Base-by-base conservation (phyloP, 2,113 vertebrate species). In the Corydoras sp. region DNA sequence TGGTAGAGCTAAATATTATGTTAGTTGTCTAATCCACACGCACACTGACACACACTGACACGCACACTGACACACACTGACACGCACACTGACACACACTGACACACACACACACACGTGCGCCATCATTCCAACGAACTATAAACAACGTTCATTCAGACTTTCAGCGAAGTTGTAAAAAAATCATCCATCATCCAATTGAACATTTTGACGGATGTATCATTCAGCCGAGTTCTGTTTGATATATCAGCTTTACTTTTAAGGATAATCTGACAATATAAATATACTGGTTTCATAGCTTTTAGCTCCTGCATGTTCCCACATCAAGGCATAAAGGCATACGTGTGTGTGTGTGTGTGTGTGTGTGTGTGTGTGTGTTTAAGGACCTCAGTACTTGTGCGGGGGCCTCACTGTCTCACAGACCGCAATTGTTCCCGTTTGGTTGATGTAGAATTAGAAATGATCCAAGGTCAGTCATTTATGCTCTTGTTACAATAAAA, bases 391-490 rank as follows among this genome's bases (percentile, higher is more conserved):
- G 51, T 53, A 43, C 35, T 43, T 6, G 51, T 14, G 10, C 13
- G 10, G 18, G 5, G 48, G 30, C n/a, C 48, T 29, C 58, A 54
- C 60, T 54, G 61, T 70, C 12, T 56, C 12, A 55, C 53, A 55
- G 71, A 53, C 53, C 67, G 12, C n/a, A 58, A 49, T 65, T 65
- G 68, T 66, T 76, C 59, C 18, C 54, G 35, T 15, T 43, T 69
- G 60, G 31, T 61, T 56, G 65, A 30, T 60, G 59, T 53, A 72
- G 18, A 77, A 62, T 80, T 77, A 81, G 82, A 82, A 84, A 79
- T 83, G 79, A 64, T 11, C 76, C 78, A 77, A 78, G 78, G 77
- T 85, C 77, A 74, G 77, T 74, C 76, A 73, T 69, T 68, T 65
- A 80, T 70, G 69, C 81, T 56, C 14, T 5, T n/a, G 12, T n/a